Evolutionary conservation across 1,140 invertebrate species (phyloP), one percentile per base, ranked within the genome.

Genomic region (Brachionus sp.): DNA sequence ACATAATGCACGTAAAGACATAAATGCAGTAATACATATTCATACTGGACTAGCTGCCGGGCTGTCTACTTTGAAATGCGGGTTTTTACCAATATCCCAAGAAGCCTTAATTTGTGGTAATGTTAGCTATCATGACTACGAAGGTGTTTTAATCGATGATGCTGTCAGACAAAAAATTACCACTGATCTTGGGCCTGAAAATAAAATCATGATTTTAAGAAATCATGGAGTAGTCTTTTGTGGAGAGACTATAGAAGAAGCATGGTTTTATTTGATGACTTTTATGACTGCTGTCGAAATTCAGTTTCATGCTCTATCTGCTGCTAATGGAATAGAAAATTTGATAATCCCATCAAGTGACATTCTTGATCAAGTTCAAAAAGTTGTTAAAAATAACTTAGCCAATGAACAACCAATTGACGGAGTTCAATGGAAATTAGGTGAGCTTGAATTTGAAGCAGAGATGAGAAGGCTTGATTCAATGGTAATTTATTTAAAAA

Each of bases 371-470:
- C 77, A 80, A 80, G 77, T 80, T 42, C 50, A 57, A 23, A 57
- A 66, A 23, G 50, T 66, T 33, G 50, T 80, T 19, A 80, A 62
- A 80, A 66, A 19, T 37, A 29, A 46, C 13, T 10, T 46, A 29
- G 77, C 57, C 5, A 80, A 80, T 42, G 50, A 80, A 80, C 53
- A 66, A 50, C 87, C 91, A 92, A 37, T 85, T 84, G 82, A 85
- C 86, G 86, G 87, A 83, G 19, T 70, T 77, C 92, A 92, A 84
- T 98, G 95, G 95, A 92, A 94, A 88, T 92, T 95, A 46, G 97
- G 96, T 64, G 95, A 97, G 85, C 91, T 97, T 83, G 96, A 98
- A 89, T 99, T 98, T 89, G 98, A 99, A 88, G 96, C 95, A 5
- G 91, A 97, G 39, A 99, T 99, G 97, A 91, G 98, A 77, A 95